Base-by-base conservation (phyloP, 2,113 vertebrate genomes). In the Festucalex cinctus region DNA sequence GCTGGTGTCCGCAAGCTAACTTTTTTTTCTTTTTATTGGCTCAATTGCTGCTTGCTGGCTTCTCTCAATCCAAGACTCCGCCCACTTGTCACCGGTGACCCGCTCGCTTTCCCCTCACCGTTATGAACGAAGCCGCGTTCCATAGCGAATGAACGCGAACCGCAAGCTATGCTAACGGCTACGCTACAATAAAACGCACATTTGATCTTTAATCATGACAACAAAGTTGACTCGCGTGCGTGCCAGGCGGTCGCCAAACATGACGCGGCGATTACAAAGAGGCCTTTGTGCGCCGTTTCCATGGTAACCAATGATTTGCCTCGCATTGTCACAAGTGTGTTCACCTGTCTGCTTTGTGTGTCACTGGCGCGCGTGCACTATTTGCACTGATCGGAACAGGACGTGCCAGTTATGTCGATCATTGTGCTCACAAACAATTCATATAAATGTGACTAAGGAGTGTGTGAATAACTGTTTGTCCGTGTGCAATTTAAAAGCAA, bases 211-310 rank as follows among this genome's bases (percentile, higher is more conserved):
- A 12, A 41, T 41, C 37, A 39, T 12, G 9, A 41, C 2, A 9
- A 9, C 9, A 56, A 28, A 22, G 6, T 58, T 64, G 24, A 44
- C 65, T 43, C 63, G 57, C 17, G 65, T 43, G 65, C 57, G 54
- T 41, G 16, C 37, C 19, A 39, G 49, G 43, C 28, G 63, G 59
- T 13, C 14, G 59, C 35, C 32, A 61, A 6, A 59, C 28, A 66
- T n/a, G 49, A 75, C 4, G 68, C 49, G 8, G 46, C 8, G 1
- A 6, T 2, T 10, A 53, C 51, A 51, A 51, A 51, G 48, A 26
- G 63, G 41, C 75, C 70, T 82, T 82, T 82, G 75, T 84, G 60
- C 9, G 24, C 13, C 36, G 63, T 77, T 73, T 73, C 73, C 77
- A 71, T 48, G 59, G 63, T 9, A 59, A 63, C 63, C 70, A 44